Base-by-base conservation (phyloP, 2,113 vertebrate species). In the Engraulis encrasicolus region DNA sequence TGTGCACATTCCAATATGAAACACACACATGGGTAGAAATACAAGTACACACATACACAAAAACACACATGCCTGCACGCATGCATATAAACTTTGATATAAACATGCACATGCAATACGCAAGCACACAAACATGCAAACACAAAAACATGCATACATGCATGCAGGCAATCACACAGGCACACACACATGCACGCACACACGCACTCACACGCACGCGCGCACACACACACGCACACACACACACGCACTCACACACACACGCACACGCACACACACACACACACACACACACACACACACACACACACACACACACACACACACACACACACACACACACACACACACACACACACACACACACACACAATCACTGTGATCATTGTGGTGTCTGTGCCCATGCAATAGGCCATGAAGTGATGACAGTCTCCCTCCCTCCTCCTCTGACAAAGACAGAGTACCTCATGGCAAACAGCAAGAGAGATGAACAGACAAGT, bases 21-120 rank as follows among this genome's bases (percentile, higher is more conserved):
- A 82, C 84, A 71, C 54, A 89, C 90, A 91, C 86, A 82, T 87
- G 88, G 80, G 81, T 84, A 85, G 87, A 89, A 79, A 79, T 54
- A 37, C 19, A 34, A 40, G 18, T 36, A 87, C 83, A 84, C 81
- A 45, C 37, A 36, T 14, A 58, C 79, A 71, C 40, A 3, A 45
- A 45, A 9, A 45, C 9, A 45, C 40, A 3, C 40, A 45, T 45
- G 40, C 40, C 9, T 9, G 9, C 40, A 45, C 40, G 9, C 40
- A n/a, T n/a, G n/a, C n/a, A n/a, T n/a, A n/a, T n/a, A n/a, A n/a
- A n/a, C n/a, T n/a, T n/a, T n/a, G n/a, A n/a, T n/a, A n/a, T n/a
- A n/a, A n/a, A n/a, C n/a, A n/a, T n/a, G n/a, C 40, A 45, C 40
- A 45, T 5, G 9, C 40, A 45, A 45, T 9, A 45, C 40, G 9